Base-by-base conservation (phyloP, 2,888 invertebrate species). In the Sminthurinus aureus region DNA sequence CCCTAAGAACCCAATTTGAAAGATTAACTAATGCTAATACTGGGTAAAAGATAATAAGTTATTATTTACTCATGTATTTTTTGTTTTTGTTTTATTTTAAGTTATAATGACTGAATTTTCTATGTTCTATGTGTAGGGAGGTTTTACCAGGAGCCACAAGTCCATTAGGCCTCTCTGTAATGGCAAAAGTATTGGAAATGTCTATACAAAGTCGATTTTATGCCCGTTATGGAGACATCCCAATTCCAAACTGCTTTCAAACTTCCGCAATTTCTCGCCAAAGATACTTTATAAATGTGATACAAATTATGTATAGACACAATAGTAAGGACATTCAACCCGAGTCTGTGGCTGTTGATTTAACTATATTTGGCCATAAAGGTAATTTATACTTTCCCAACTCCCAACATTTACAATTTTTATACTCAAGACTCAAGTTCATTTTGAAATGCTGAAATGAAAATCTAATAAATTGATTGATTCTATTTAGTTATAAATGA, bases 1-100 rank as follows among this genome's bases (percentile, higher is more conserved):
- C 95, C 0, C 90, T 94, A 4, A 92, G 94, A 89, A 92, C 93
- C 0, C 93, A 94, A 38, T 92, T 92, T n/a, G 94, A 94, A 85
- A 90, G 93, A 0, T 89, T 92, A 38, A 94, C 95, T 0, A 94
- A 93, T 85, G 95, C 94, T 12, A 96, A 96, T 89, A 92, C 93
- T 0, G 95, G 95, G 90, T 96, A 93, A 91, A 93, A n/a, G n/a
- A n/a, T n/a, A n/a, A n/a, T n/a, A n/a, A n/a, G n/a, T n/a, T n/a
- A n/a, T n/a, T n/a, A n/a, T n/a, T n/a, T n/a, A n/a, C n/a, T n/a
- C n/a, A n/a, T n/a, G n/a, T n/a, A n/a, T n/a, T n/a, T n/a, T n/a
- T n/a, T n/a, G n/a, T n/a, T n/a, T n/a, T n/a, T n/a, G n/a, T n/a
- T n/a, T n/a, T n/a, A n/a, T n/a, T n/a, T n/a, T n/a, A n/a, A n/a